Evolutionary conservation across 2,888 invertebrate species (phyloP).

Genomic region (Hipparchia semele): DNA sequence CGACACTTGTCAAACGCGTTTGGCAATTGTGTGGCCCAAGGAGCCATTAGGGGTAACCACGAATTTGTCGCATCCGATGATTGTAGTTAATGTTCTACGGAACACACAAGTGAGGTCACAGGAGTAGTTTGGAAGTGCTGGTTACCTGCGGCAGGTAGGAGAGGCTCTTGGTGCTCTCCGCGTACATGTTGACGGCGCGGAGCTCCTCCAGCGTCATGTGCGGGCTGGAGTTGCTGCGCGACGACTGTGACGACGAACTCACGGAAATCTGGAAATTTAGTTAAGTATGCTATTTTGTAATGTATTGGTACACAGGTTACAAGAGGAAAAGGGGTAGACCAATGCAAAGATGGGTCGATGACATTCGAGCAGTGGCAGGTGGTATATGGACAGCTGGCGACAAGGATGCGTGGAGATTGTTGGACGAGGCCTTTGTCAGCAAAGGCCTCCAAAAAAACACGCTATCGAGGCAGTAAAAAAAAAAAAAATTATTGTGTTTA

Average conservation of each 20-base stretch:
- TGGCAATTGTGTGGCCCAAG: too few species aligned
- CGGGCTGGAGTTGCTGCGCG: constrained; percentile 86
- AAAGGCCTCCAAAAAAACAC: too few species aligned
- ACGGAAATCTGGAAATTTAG: constrained; percentile 81
- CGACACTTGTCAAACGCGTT: too few species aligned
- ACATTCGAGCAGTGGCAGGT: too few species aligned
- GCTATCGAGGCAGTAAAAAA: too few species aligned
- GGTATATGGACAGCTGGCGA: too few species aligned
- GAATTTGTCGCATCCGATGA: background rate
- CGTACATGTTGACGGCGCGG: constrained; percentile 93
- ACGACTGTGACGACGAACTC: constrained; percentile 89
- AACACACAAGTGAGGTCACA: constrained; percentile 1
- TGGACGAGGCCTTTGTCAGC: too few species aligned
- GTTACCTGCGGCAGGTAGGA: constrained; percentile 95
- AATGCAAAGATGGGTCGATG: too few species aligned
- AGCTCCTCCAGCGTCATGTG: constrained; percentile 92
- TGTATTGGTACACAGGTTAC: too few species aligned
- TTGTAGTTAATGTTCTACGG: background rate
- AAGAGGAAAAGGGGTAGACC: too few species aligned
- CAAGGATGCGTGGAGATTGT: too few species aligned
- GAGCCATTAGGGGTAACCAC: background rate
- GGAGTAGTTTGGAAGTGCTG: background rate
- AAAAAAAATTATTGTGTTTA: too few species aligned
- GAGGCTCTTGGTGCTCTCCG: constrained; percentile 95
- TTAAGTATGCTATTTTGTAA: background rate